These are phyloP conservation scores for Polyommatus icarus DNA, from an alignment of 2,888 invertebrate genomes.

Conservation along the genomic window DNA sequence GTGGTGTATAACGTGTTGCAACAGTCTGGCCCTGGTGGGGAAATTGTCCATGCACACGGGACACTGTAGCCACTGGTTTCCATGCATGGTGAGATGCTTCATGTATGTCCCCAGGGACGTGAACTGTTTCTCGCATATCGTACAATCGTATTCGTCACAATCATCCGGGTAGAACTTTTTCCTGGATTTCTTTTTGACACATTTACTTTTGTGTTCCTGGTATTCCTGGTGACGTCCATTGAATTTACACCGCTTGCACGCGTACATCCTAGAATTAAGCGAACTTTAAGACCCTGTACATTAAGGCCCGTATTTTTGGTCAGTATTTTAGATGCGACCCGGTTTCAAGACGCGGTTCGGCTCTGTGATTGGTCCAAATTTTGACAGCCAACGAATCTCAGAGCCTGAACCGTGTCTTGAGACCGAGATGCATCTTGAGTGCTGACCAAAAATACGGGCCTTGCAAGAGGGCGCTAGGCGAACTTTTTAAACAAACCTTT, in stretches of 20 bases:
- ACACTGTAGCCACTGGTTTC: slow-evolving; percentile 37
- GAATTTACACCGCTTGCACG: slow-evolving; percentile 43
- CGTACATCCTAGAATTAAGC: slow-evolving; percentile 37
- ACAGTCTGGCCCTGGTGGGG: fast-evolving
- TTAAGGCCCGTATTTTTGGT: too few species aligned
- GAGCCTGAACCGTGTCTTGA: too few species aligned
- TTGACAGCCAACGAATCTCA: too few species aligned
- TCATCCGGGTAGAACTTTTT: neutral
- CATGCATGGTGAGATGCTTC: slow-evolving; percentile 48
- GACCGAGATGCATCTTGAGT: too few species aligned
- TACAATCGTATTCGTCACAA: slow-evolving; percentile 40
- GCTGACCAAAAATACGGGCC: too few species aligned
- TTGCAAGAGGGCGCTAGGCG: neutral
- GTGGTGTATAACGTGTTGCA: slow-evolving; percentile 45
- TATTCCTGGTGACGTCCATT: slow-evolving; percentile 39
- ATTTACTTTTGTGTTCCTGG: slow-evolving; percentile 36
- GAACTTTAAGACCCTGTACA: neutral
- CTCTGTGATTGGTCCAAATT: too few species aligned
- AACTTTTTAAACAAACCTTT: neutral
- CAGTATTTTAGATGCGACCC: too few species aligned
- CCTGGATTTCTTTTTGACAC: neutral
- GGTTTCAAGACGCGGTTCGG: too few species aligned
- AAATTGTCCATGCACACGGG: slow-evolving; percentile 45
- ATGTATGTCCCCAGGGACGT: slow-evolving; percentile 41
- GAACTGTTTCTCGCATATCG: slow-evolving; percentile 43